A percentile compares a stretch with the other conserved stretches of the same genome.
Evolutionary conservation across 2,888 invertebrate genomes (phyloP).

Genomic region (Altica lythri): DNA sequence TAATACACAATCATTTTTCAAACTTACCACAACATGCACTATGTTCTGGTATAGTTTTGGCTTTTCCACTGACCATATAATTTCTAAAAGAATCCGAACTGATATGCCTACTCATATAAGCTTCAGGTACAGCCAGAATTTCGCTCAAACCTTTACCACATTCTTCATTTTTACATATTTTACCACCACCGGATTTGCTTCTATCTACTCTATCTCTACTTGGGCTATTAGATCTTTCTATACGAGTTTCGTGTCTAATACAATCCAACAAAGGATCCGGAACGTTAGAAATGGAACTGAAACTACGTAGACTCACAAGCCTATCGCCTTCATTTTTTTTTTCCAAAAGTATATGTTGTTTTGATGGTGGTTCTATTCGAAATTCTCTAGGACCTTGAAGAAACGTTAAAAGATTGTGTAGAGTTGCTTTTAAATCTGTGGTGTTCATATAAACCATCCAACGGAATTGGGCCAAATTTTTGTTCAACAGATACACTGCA

Average conservation of each 20-base stretch:
- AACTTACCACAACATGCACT: constrained; percentile 30
- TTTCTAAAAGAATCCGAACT: constrained; percentile 46
- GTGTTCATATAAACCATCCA: constrained; percentile 77
- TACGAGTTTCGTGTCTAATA: constrained; percentile 37
- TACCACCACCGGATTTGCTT: constrained; percentile 18
- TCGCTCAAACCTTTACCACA: constrained; percentile 50
- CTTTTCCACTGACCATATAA: constrained; percentile 35
- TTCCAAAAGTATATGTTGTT: background rate
- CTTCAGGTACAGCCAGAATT: constrained; percentile 54
- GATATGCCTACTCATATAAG: constrained; percentile 52
- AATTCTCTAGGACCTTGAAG: constrained; percentile 40
- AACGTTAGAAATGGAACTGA: constrained; percentile 43
- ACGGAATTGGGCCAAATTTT: constrained; percentile 89
- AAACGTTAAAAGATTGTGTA: constrained; percentile 68
- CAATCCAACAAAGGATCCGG: constrained; percentile 50
- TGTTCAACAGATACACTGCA: constrained; percentile 89
- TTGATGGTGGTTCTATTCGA: background rate
- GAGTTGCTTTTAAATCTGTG: constrained; percentile 74
- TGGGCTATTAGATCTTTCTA: constrained; percentile 39
- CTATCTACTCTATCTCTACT: constrained; percentile 23
- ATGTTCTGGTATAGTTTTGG: constrained; percentile 1
- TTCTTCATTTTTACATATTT: constrained; percentile 33
- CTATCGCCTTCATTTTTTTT: constrained; percentile 30
- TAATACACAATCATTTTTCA: no score
- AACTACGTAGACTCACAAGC: constrained; percentile 39